Percentiles rank a stretch among this genome's conserved stretches.
Evolutionary conservation across 2,888 invertebrate species (phyloP).

Genomic region (Apomyelois bistriatella): DNA sequence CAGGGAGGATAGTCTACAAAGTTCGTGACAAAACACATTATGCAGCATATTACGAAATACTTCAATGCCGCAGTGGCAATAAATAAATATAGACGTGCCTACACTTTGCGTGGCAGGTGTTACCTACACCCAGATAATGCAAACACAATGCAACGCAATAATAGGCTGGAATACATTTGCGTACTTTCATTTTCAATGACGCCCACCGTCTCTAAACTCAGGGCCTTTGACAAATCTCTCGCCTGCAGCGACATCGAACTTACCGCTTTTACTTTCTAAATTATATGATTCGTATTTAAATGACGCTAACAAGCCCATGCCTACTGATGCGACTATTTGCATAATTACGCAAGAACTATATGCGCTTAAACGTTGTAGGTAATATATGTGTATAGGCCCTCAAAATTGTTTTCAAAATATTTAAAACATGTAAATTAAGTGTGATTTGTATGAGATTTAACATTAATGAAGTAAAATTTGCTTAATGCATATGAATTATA

Average conservation of each 20-base stretch:
- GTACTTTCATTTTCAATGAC: slow-evolving; percentile 53
- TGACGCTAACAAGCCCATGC: slow-evolving; percentile 32
- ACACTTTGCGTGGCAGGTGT: slow-evolving; percentile 49
- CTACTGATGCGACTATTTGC: slow-evolving; percentile 50
- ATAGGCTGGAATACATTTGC: slow-evolving; percentile 21
- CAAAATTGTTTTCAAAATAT: slow-evolving; percentile 34
- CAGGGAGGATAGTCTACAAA: slow-evolving; percentile 11
- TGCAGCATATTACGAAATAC: slow-evolving; percentile 44
- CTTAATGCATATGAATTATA: slow-evolving; percentile 13
- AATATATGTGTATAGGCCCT: slow-evolving; percentile 46
- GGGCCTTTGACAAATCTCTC: slow-evolving; percentile 23
- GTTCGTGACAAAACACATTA: slow-evolving; percentile 51
- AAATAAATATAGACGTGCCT: slow-evolving; percentile 29
- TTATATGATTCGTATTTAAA: slow-evolving; percentile 27
- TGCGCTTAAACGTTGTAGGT: slow-evolving; percentile 50
- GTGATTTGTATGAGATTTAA: slow-evolving; percentile 25
- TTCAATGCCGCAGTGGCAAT: slow-evolving; percentile 53
- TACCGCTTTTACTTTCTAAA: slow-evolving; percentile 42
- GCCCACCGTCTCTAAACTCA: slow-evolving; percentile 29
- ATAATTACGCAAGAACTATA: slow-evolving; percentile 60
- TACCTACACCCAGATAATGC: slow-evolving; percentile 33
- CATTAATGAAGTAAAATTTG: slow-evolving; percentile 15
- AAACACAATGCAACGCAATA: slow-evolving; percentile 31
- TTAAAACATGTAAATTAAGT: slow-evolving; percentile 42
- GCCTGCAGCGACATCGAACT: slow-evolving; percentile 22